Percentiles rank a stretch among this genome's conserved stretches.
phyloP scores from a whole-genome alignment of 2,113 vertebrate genomes.

The Anarrhichthys ocellatus region DNA sequence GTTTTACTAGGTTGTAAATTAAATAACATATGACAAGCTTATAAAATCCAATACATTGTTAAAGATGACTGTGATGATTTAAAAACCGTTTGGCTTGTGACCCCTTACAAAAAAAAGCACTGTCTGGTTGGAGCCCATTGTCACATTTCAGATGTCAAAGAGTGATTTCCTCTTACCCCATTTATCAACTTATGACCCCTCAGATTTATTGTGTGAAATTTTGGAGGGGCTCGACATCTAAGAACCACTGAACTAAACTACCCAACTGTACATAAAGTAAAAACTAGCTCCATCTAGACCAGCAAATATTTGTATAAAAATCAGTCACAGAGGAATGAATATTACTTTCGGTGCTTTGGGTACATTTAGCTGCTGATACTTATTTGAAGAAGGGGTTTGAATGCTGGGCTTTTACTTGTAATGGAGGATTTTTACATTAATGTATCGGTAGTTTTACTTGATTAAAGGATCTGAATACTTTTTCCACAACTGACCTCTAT shows the following conservation, averaged over 20 bases:
- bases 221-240: background rate
- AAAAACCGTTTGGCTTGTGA: background rate
- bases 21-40: background rate
- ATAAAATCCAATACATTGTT: background rate
- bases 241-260: background rate
- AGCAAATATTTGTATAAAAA: background rate
- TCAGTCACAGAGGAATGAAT: background rate
- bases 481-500: background rate
- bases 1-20: background rate
- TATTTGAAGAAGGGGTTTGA: background rate
- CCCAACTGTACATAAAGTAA: background rate
- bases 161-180: background rate
- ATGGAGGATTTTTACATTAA: background rate
- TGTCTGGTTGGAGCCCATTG: background rate
- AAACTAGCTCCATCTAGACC: background rate
- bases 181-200: background rate
- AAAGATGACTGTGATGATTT: conserved; percentile 2
- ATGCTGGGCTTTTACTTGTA: background rate
- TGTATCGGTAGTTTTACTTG: background rate
- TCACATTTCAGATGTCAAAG: background rate
- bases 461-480: background rate
- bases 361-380: background rate
- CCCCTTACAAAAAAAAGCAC: background rate
- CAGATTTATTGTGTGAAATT: background rate
- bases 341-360: background rate